Evolutionary conservation across 2,113 vertebrate genomes (phyloP), one percentile per base, ranked within the genome.

Genomic region (Antennarius striatus): DNA sequence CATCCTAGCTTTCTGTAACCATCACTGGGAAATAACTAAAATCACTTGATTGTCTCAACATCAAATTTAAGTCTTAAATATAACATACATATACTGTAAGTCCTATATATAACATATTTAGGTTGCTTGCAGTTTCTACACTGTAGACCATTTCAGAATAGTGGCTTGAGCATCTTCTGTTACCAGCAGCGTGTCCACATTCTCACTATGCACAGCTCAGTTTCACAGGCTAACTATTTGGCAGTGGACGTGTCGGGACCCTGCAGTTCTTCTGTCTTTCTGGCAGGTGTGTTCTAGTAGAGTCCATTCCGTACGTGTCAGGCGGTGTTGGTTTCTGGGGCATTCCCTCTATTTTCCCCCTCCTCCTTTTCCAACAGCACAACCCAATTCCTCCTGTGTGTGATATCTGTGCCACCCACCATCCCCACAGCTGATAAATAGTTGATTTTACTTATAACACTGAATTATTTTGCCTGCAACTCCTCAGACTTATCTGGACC

Each of bases 291-390:
- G 50, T 60, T 65, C 60, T 50, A 15, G 54, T 49, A 48, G 68
- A 68, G 62, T 79, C 71, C 79, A 85, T 84, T 89, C 83, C 87
- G 84, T 90, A 86, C 5, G 43, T 90, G 82, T 85, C 83, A 85
- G 66, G 73, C 6, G n/a, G 84, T 81, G 62, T 89, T 79, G 58
- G 40, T 91, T 90, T 89, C 86, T 77, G 81, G 86, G 83, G 76
- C 82, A 89, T 89, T 86, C 88, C 83, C 77, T 83, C 73, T 58
- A 42, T 64, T 60, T 64, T 14, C 56, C 57, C 43, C 63, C 54
- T 40, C 62, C 69, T 57, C 39, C 62, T 48, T 57, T 74, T 68
- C 68, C 58, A 81, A 40, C 57, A 63, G 60, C 56, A 47, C 53
- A 52, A 54, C 42, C 76, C 76, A 82, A 85, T 86, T 90, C 87